These are phyloP conservation scores for Spilosoma lubricipeda DNA, from an alignment of 2,888 invertebrate species.

Conservation along the genomic window DNA sequence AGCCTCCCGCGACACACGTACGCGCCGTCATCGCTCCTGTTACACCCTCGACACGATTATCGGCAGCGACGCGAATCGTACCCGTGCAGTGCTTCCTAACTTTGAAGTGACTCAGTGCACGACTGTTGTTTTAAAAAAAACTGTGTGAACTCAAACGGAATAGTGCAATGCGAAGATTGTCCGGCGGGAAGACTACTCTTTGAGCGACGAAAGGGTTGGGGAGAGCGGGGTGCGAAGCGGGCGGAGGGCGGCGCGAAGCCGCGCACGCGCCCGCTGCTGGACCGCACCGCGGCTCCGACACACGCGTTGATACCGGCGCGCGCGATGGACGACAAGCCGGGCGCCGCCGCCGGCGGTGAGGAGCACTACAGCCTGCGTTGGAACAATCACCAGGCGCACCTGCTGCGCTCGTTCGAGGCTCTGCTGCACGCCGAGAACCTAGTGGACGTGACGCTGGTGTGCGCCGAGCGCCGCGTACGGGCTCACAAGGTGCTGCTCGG, in stretches of 20 bases:
- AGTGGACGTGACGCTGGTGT: slow-evolving; percentile 96
- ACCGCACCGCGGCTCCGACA: slow-evolving; percentile 61
- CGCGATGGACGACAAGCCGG: slow-evolving; percentile 83
- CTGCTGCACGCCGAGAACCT: slow-evolving; percentile 94
- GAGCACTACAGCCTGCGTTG: slow-evolving; percentile 97
- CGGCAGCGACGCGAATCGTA: slow-evolving; percentile 57
- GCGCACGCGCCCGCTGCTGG: slow-evolving; percentile 76
- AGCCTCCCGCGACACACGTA: slow-evolving; percentile 74
- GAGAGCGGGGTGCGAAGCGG: slow-evolving; percentile 74
- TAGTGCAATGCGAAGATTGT: slow-evolving; percentile 73
- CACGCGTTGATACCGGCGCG: slow-evolving; percentile 75
- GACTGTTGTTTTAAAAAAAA: slow-evolving; percentile 39
- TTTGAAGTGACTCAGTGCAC: slow-evolving; percentile 63
- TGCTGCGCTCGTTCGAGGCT: slow-evolving; percentile 95
- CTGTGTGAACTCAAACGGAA: slow-evolving; percentile 55
- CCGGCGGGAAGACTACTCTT: slow-evolving; percentile 73
- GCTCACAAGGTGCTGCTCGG: slow-evolving; percentile 97
- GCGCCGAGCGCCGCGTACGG: slow-evolving; percentile 93
- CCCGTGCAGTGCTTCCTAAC: slow-evolving; percentile 69
- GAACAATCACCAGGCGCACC: slow-evolving; percentile 97
- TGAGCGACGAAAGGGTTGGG: slow-evolving; percentile 80
- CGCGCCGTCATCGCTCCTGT: slow-evolving; percentile 59
- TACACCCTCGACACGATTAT: slow-evolving; percentile 58
- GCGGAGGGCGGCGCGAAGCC: slow-evolving; percentile 78
- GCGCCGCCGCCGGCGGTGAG: slow-evolving; percentile 80